phyloP scores from a whole-genome alignment of 1,140 invertebrate genomes.

The Vanessa atalanta region DNA sequence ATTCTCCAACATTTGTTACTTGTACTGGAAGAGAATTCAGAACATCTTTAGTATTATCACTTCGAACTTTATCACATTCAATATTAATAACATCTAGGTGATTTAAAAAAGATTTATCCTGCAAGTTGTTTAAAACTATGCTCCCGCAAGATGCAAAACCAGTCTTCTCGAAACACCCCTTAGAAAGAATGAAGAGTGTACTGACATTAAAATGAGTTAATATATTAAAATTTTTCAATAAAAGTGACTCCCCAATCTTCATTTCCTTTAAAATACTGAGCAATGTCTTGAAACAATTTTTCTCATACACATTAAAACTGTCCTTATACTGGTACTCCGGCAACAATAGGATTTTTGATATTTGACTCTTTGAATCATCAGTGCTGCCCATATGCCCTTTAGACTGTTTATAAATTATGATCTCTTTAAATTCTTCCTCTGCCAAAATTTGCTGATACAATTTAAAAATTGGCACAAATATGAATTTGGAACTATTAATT shows the following conservation, averaged over 20 bases:
- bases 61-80: slow-evolving; percentile 58
- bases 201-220: slow-evolving; percentile 77
- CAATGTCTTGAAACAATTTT: slow-evolving; percentile 63
- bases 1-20: slow-evolving; percentile 65
- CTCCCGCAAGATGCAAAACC: slow-evolving; percentile 61
- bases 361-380: slow-evolving; percentile 43
- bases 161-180: slow-evolving; percentile 67
- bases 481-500: slow-evolving; percentile 77
- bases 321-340: slow-evolving; percentile 57
- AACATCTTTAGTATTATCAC: slow-evolving; percentile 58
- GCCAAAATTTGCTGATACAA: slow-evolving; percentile 72
- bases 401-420: slow-evolving; percentile 50
- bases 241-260: slow-evolving; percentile 52
- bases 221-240: slow-evolving; percentile 65
- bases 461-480: slow-evolving; percentile 74
- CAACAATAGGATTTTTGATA: slow-evolving; percentile 52
- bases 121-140: slow-evolving; percentile 61
- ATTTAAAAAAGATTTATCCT: slow-evolving; percentile 51
- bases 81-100: slow-evolving; percentile 54
- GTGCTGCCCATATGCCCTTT: slow-evolving; percentile 40
- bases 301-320: slow-evolving; percentile 63
- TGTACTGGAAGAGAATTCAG: slow-evolving; percentile 64
- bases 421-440: slow-evolving; percentile 66
- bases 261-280: slow-evolving; percentile 55
- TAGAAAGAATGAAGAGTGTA: slow-evolving; percentile 65